Base-by-base conservation (phyloP, 2,797 vertebrate genomes). In the Acanthurus leucopareius region DNA sequence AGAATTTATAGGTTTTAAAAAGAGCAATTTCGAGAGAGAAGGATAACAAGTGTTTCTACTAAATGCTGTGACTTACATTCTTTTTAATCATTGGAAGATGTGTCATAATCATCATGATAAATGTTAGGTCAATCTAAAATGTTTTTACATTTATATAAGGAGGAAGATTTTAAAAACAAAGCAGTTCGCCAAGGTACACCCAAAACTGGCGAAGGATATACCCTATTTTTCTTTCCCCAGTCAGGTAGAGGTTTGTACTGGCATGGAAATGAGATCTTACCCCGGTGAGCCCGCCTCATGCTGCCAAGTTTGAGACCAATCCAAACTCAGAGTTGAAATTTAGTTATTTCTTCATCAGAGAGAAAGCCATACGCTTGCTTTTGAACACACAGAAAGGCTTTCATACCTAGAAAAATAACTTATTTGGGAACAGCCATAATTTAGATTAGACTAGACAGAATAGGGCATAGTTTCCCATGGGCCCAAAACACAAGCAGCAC, bases 231-330 rank as follows among this genome's bases (percentile, higher is more conserved):
- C 48, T 63, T 63, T 16, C 4, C 32, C 20, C 17, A 6, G 48
- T 56, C 56, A 71, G 32, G 66, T 64, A 7, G 63, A 75, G 40
- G 71, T 78, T 72, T 73, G 44, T 25, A 48, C 42, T 56, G 40
- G 70, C 58, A 59, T 11, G 20, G 59, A 77, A 69, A 58, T 10
- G 32, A 73, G 48, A 42, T 35, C 16, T 38, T 66, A 79, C 59
- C 58, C 56, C 60, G 28, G 7, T 32, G 44, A 57, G 38, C 5
- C 56, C 0, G 5, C 35, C 52, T 62, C 40, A 10, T 7, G 1
- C 59, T 48, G 62, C 65, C 45, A 75, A 51, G 44, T 47, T 44
- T 47, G 15, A 69, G 54, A 70, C 40, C 45, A 65, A 14, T 22
- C 67, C 15, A 9, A 28, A 19, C 7, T 51, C 25, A 15, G 28